These are phyloP conservation scores for Dipodomys spectabilis DNA, from an alignment of 2,113 vertebrate species.

Conservation along the genomic window DNA sequence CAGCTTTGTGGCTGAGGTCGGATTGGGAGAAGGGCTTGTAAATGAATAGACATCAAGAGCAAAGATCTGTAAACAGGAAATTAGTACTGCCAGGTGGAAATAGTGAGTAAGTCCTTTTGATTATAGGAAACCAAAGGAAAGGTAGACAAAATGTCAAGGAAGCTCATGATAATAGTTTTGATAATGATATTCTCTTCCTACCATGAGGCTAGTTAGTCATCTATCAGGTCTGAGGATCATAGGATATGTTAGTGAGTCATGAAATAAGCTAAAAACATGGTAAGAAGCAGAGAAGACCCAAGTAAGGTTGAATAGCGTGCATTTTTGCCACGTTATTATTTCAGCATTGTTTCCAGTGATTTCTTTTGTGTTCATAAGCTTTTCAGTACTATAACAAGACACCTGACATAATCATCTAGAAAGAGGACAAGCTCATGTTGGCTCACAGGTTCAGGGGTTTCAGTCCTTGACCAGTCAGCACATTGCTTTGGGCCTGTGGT, in stretches of 20 bases:
- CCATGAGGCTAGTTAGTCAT: background rate
- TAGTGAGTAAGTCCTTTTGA: background rate
- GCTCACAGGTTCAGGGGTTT: background rate
- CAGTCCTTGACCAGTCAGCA: no score
- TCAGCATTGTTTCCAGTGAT: background rate
- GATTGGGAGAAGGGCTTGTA: background rate
- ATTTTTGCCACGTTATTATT: background rate
- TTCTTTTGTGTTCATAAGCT: no score
- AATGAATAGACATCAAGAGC: background rate
- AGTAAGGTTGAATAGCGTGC: background rate
- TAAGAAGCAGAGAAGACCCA: background rate
- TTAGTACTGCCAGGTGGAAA: background rate
- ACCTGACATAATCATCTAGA: no score
- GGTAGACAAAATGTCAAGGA: background rate
- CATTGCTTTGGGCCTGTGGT: background rate
- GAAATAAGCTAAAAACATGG: background rate
- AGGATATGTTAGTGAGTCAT: no score
- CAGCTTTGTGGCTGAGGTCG: background rate
- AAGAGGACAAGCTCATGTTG: no score
- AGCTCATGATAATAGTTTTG: background rate
- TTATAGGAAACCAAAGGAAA: background rate
- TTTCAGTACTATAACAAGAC: background rate
- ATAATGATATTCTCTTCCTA: background rate
- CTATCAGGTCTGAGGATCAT: background rate
- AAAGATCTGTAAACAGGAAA: background rate